Conservation (phyloP, 2,797 vertebrate species). For the Syngnathus rostellatus region DNA sequence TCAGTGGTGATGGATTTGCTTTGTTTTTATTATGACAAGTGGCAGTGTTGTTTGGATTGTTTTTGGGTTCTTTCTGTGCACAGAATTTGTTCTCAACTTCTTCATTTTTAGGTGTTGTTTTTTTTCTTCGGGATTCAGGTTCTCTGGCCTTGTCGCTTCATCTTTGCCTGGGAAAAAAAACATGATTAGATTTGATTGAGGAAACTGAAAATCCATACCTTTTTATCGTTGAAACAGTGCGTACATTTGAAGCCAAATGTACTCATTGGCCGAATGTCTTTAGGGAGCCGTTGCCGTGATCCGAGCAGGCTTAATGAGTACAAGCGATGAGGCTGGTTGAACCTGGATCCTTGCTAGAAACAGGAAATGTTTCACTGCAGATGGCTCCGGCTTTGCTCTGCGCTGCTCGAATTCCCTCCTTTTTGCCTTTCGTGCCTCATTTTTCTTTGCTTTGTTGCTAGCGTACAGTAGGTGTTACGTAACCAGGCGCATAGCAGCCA, state of each 20-base stretch:
- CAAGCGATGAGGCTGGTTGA: constrained; percentile 58
- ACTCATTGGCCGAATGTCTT: background rate
- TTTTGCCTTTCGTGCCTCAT: constrained; percentile 65
- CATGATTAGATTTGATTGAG: background rate
- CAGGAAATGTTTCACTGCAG: constrained; percentile 72
- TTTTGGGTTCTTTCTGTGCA: constrained; percentile 81
- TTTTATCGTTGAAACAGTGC: background rate
- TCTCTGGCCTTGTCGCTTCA: constrained; percentile 71
- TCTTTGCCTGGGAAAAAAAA: constrained; percentile 9
- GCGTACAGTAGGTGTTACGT: constrained; percentile 50
- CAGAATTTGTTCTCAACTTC: constrained; percentile 77
- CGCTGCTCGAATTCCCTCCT: constrained; percentile 61
- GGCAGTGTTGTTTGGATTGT: constrained; percentile 81
- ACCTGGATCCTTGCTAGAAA: constrained; percentile 77
- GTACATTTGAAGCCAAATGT: background rate
- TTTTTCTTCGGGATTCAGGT: constrained; percentile 81
- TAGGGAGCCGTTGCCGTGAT: background rate
- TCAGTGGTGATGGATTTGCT: constrained; percentile 77
- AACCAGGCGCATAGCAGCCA: constrained; percentile 35
- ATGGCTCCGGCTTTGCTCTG: constrained; percentile 64
- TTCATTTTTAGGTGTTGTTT: constrained; percentile 78
- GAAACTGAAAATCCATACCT: background rate
- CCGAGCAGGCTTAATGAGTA: background rate
- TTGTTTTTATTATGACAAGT: constrained; percentile 75
- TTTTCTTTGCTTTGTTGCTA: constrained; percentile 42